phyloP scores from a whole-genome alignment of 2,113 vertebrate species.

The Pomatostomus ruficeps region DNA sequence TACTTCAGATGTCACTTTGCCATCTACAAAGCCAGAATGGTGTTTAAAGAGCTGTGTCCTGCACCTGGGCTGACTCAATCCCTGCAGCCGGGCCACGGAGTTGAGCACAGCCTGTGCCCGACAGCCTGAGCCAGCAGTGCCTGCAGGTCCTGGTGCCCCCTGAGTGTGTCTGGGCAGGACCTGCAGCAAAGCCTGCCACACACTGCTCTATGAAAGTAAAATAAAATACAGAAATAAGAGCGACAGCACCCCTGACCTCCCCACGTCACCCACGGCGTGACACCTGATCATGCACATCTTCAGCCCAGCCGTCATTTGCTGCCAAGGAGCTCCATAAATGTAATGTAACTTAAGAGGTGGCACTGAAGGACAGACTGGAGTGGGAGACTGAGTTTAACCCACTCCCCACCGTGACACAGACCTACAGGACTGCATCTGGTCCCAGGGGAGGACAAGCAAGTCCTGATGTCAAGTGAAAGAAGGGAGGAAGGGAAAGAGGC shows the following conservation, averaged over 20 bases:
- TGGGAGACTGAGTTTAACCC: not conserved
- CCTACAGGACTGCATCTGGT: not conserved
- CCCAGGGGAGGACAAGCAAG: not conserved
- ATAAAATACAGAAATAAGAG: not conserved
- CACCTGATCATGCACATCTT: not conserved
- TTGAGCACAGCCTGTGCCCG: accelerated
- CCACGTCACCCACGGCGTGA: accelerated
- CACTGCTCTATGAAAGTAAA: not conserved
- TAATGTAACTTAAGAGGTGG: not conserved
- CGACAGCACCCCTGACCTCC: not conserved
- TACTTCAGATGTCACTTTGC: not conserved
- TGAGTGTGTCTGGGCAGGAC: not conserved
- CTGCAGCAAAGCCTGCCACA: not conserved
- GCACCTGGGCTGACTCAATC: too few relatives aligned
- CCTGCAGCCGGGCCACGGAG: accelerated
- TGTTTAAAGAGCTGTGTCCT: not conserved
- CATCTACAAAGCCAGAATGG: not conserved
- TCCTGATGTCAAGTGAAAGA: not conserved
- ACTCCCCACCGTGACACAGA: not conserved
- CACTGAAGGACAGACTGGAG: not conserved
- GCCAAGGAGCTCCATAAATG: not conserved
- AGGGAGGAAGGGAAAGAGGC: not conserved
- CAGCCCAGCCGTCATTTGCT: not conserved
- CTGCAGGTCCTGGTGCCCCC: accelerated
- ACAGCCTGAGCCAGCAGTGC: not conserved